Percentiles rank a stretch among this genome's conserved stretches.
Evolutionary conservation across 2,888 invertebrate genomes (phyloP).

Genomic region (Teleogryllus oceanicus): DNA sequence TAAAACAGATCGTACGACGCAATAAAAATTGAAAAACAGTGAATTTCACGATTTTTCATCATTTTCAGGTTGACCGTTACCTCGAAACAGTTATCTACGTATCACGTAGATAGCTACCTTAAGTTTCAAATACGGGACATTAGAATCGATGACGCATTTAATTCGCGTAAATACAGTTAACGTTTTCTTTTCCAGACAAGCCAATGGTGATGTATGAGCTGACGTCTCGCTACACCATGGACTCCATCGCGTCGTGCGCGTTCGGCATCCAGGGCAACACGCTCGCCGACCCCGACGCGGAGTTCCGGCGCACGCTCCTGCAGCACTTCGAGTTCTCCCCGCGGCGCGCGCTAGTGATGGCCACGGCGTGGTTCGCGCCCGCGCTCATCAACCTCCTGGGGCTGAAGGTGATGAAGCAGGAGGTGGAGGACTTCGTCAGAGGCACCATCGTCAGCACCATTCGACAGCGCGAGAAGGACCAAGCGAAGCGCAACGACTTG

Average conservation of each 20-base stretch:
- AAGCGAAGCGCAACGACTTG: neutral
- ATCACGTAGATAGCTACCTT: too few species aligned
- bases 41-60: too few species aligned
- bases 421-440: neutral
- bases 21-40: too few species aligned
- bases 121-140: too few species aligned
- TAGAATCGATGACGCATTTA: too few species aligned
- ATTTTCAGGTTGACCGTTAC: too few species aligned
- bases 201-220: neutral
- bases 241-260: neutral
- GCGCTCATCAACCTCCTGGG: neutral
- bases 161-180: too few species aligned
- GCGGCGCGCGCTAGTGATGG: neutral
- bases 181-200: neutral
- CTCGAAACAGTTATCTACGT: too few species aligned
- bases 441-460: neutral
- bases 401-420: neutral
- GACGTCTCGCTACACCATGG: neutral
- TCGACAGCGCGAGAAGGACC: neutral
- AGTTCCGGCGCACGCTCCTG: neutral
- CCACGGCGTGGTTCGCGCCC: neutral
- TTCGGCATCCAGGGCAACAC: constrained; percentile 4
- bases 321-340: neutral
- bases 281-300: neutral
- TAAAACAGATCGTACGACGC: too few species aligned